phyloP scores from a whole-genome alignment of 2,888 invertebrate genomes.

The Drosophila pegasa region DNA sequence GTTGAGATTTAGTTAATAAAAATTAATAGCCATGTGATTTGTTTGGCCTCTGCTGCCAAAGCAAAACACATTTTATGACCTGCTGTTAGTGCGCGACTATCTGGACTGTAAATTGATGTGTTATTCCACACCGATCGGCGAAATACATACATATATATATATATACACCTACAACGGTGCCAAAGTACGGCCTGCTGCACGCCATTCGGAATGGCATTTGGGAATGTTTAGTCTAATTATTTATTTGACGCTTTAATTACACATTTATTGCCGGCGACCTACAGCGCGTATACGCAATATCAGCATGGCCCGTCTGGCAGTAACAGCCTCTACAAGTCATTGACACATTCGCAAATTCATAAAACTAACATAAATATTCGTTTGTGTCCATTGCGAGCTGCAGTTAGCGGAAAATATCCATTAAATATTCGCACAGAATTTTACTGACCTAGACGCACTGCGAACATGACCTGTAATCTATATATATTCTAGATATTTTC shows the following conservation, averaged over 20 bases:
- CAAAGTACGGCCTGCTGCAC: slow-evolving; percentile 14
- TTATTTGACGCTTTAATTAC: slow-evolving; percentile 75
- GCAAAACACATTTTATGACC: slow-evolving; percentile 44
- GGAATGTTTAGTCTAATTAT: slow-evolving; percentile 61
- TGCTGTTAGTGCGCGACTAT: slow-evolving; percentile 35
- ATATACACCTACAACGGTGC: not conserved
- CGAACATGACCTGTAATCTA: slow-evolving; percentile 35
- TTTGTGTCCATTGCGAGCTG: slow-evolving; percentile 4
- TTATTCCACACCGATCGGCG: slow-evolving; percentile 16
- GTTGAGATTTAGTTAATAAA: slow-evolving; percentile 75
- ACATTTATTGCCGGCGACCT: slow-evolving; percentile 61
- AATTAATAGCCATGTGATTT: slow-evolving; percentile 74
- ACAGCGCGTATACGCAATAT: slow-evolving; percentile 63
- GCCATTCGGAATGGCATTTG: slow-evolving; percentile 20
- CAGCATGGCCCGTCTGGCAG: slow-evolving; percentile 28
- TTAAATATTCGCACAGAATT: not conserved
- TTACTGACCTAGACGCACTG: slow-evolving; percentile 43
- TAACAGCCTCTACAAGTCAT: slow-evolving; percentile 57
- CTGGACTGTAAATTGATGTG: slow-evolving; percentile 52
- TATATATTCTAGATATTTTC: slow-evolving; percentile 22
- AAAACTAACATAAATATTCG: slow-evolving; percentile 38
- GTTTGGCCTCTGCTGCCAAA: slow-evolving; percentile 56
- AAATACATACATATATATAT: not conserved
- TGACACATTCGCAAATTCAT: slow-evolving; percentile 48
- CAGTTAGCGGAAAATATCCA: not conserved